Base-by-base conservation (phyloP, 2,113 vertebrate species). In the Mustela nigripes region DNA sequence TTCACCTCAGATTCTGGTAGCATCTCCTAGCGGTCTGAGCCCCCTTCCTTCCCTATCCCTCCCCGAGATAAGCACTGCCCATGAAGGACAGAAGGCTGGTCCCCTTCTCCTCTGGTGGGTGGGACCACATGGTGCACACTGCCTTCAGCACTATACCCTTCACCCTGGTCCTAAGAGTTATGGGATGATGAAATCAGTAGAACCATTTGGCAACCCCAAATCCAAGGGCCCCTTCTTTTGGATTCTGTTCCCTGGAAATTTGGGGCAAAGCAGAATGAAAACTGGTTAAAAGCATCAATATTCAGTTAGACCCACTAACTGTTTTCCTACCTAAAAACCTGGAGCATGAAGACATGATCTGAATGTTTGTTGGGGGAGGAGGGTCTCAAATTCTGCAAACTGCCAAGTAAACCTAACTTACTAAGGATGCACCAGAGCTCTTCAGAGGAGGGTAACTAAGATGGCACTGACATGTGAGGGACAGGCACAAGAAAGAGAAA, bases 271-370 rank as follows among this genome's bases (percentile, higher is more conserved):
- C 14, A 28, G 62, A 81, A 22, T 22, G 11, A 92, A n/a, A 9
- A 45, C 9, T 80, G 28, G 11, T 42, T 90, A 42, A 81, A 81
- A 85, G 31, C 45, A 45, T 65, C 9, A 0, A 45, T 76, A 18
- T 26, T 94, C 89, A 53, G n/a, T 78, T 71, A 95, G 93, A 80
- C 87, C 22, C 22, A 73, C 5, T 48, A 26, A 87, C 42, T 82
- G 42, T 28, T 67, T 88, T 94, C 60, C 76, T 89, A 67, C 45
- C 28, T 83, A 31, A 63, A 89, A 60, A 22, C 42, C n/a, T 69
- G 56, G 63, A 67, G 15, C 24, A 14, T 60, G 74, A 79, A 87
- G 45, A 80, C 80, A 4, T 1, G 0, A 60, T 22, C 21, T 62
- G 28, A 91, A 69, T 53, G 14, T 92, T 50, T 16, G 7, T 14